Conservation (phyloP, 2,113 vertebrate species). For the Plestiodon gilberti region DNA sequence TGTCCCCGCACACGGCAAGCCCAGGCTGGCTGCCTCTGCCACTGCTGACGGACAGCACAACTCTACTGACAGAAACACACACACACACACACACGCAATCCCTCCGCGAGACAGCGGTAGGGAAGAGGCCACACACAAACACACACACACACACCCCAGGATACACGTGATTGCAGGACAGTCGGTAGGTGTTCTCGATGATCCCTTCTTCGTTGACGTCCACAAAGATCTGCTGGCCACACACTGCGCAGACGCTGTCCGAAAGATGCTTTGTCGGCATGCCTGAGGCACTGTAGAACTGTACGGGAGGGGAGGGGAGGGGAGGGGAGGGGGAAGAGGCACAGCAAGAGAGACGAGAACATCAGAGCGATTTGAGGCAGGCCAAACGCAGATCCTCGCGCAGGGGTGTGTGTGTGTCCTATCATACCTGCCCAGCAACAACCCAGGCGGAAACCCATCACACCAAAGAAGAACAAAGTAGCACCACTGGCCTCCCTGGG, state of each 20-base stretch:
- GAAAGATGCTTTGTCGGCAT: constrained; percentile 99
- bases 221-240: constrained; percentile 95
- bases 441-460: too few relatives aligned
- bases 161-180: constrained; percentile 99
- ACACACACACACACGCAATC: too few relatives aligned
- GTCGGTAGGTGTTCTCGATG: constrained; percentile 96
- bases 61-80: too few relatives aligned
- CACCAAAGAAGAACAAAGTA: too few relatives aligned
- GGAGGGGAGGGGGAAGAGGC: neutral
- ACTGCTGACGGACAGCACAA: too few relatives aligned
- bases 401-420: neutral
- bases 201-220: constrained; percentile 97
- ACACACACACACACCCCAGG: constrained; percentile 64
- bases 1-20: too few relatives aligned
- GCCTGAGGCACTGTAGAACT: constrained; percentile 96
- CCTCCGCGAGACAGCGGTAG: too few relatives aligned
- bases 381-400: neutral
- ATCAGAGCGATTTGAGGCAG: neutral
- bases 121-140: too few relatives aligned
- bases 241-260: constrained; percentile 94
- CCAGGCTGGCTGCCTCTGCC: too few relatives aligned
- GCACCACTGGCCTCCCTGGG: too few relatives aligned
- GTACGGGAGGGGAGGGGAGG: neutral
- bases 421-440: too few relatives aligned
- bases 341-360: constrained; percentile 22